A percentile compares a stretch with the other conserved stretches of the same genome.
phyloP scores from a whole-genome alignment of 2,888 invertebrate species.

The Dasypolia templi region DNA sequence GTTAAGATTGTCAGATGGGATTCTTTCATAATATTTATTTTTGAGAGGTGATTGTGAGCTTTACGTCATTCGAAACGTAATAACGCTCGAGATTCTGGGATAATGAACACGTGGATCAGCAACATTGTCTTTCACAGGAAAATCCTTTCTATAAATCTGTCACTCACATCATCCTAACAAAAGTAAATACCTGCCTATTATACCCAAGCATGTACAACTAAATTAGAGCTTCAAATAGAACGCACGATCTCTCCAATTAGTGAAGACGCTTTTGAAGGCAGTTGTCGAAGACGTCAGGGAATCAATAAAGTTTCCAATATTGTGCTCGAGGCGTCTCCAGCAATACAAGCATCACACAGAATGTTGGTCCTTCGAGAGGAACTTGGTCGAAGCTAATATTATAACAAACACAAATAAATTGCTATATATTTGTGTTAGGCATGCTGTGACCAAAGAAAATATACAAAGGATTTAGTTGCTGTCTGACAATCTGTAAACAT shows the following conservation, averaged over 20 bases:
- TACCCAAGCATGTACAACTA: constrained; percentile 7
- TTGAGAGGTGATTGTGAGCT: not conserved
- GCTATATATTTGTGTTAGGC: constrained; percentile 20
- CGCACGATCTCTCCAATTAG: constrained; percentile 45
- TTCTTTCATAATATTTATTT: constrained; percentile 24
- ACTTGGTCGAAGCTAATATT: constrained; percentile 63
- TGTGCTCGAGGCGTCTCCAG: constrained; percentile 53
- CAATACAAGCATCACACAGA: constrained; percentile 59
- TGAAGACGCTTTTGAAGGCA: constrained; percentile 38
- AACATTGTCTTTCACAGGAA: not conserved
- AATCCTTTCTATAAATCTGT: not conserved
- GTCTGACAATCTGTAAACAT: not conserved
- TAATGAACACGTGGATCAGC: not conserved
- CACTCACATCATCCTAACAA: constrained; percentile 6
- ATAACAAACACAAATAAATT: constrained; percentile 47
- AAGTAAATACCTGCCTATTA: not conserved
- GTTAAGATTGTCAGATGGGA: constrained; percentile 28
- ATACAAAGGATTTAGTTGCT: not conserved
- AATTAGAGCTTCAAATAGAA: constrained; percentile 30
- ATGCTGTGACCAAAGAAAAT: not conserved
- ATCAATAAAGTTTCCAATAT: constrained; percentile 63
- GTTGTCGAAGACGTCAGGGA: constrained; percentile 56
- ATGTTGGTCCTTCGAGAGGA: constrained; percentile 65
- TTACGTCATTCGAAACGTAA: not conserved
- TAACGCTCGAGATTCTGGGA: not conserved